Base-by-base conservation (phyloP, 2,888 invertebrate genomes). In the Nemoura dubitans region DNA sequence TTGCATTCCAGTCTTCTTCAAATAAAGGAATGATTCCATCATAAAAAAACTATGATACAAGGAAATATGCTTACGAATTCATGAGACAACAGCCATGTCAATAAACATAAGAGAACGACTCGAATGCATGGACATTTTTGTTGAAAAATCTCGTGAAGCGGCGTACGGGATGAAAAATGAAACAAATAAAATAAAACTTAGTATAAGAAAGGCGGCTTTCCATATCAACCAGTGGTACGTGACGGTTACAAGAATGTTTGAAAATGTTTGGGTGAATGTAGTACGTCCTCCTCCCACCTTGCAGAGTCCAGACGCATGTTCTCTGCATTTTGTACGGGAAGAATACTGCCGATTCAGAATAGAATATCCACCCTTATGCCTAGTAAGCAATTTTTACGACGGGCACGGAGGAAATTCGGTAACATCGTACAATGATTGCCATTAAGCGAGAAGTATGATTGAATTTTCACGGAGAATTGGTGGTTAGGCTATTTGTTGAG, bases 111-210 rank as follows among this genome's bases (percentile, higher is more conserved):
- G 86, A 26, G 76, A 59, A 81, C 59, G 59, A 59, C 27, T 81
- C 81, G 84, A 59, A 87, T 36, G n/a, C 59, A 76, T 29, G 43
- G 7, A 76, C 76, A 25, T 6, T 78, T 21, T 85, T 87, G 77
- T 59, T 87, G 83, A 86, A 85, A 76, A 86, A 82, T 86, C 85
- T 25, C 30, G 16, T 86, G 42, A 84, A 86, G 80, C 26, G 76
- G 21, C 29, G 86, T 42, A 86, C 26, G 78, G 86, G 81, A 86
- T 42, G 78, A 86, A 87, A 87, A 86, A 87, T 86, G 86, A 87
- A 87, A 87, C 86, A 87, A 86, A 87, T 86, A 85, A 86, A 87
- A 87, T 87, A 84, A 87, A 87, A 85, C 83, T 43, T 76, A 76
- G 36, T 43, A 86, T 59, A 27, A 84, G 28, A n/a, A 85, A 30